These are phyloP conservation scores for Apotomis betuletana DNA, from an alignment of 2,888 invertebrate species.

Conservation along the genomic window DNA sequence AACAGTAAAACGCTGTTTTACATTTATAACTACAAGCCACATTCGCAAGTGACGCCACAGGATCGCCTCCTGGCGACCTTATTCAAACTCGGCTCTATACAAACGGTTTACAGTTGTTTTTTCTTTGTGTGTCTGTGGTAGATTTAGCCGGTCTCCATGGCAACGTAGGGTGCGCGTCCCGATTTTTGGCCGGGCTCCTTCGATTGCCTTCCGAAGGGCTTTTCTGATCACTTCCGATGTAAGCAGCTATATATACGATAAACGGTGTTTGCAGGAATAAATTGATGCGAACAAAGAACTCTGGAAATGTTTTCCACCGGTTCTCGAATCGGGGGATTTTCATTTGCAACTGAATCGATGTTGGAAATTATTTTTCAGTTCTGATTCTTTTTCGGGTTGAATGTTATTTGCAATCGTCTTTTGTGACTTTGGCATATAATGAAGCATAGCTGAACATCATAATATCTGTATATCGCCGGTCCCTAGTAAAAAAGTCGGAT, in stretches of 20 bases:
- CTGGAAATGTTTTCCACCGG: constrained; percentile 40
- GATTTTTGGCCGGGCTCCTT: constrained; percentile 72
- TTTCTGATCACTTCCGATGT: constrained; percentile 62
- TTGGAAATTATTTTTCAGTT: constrained; percentile 29
- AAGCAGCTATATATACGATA: constrained; percentile 44
- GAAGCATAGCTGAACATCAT: neutral
- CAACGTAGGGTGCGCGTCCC: constrained; percentile 67
- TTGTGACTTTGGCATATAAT: constrained; percentile 11
- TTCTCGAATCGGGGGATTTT: constrained; percentile 31
- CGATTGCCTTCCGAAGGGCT: constrained; percentile 66
- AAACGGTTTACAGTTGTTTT: constrained; percentile 49
- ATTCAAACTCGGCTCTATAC: constrained; percentile 49
- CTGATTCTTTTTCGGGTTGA: constrained; percentile 13
- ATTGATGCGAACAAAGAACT: constrained; percentile 41
- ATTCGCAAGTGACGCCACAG: constrained; percentile 56
- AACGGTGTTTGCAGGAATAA: constrained; percentile 41
- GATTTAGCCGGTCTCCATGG: constrained; percentile 61
- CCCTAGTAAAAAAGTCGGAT: no score
- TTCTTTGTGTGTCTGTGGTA: constrained; percentile 40
- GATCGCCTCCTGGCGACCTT: constrained; percentile 39
- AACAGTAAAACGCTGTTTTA: constrained; percentile 75
- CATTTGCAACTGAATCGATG: constrained; percentile 38
- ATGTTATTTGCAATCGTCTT: constrained; percentile 22
- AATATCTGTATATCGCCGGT: no score
- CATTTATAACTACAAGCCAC: constrained; percentile 81